Base-by-base conservation (phyloP, 2,113 vertebrate species). In the Paralichthys olivaceus region DNA sequence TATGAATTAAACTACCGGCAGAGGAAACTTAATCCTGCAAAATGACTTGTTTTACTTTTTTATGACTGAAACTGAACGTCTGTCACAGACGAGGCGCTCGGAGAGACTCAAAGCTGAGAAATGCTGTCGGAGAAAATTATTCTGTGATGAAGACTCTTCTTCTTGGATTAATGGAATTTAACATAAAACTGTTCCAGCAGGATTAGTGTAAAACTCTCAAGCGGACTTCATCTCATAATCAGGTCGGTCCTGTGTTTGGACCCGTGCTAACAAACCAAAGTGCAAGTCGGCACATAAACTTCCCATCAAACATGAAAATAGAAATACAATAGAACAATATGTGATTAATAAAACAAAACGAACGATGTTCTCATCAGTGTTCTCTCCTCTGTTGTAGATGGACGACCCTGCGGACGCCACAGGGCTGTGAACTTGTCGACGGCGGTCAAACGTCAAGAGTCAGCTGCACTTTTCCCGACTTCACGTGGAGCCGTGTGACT, bases 351-450 rank as follows among this genome's bases (percentile, higher is more conserved):
- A 13, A 4, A 43, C 40, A 4, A n/a, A 29, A 29, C 28, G 5
- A 5, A 29, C 28, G 34, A 9, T 37, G 7, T 3, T 40, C 37
- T 40, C 11, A 40, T 37, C 9, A 13, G 2, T 63, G 32, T 25
- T 3, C 12, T 63, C 34, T 59, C 23, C 40, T 74, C 22, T 81
- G n/a, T 87, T 90, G 69, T 83, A 92, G 90, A 80, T 86, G 83
- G 69, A 54, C 3, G 66, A 54, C 51, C 65, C 68, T 72, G 77
- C 55, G 29, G 67, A 55, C 68, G 15, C 37, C 15, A 9, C 5
- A 25, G n/a, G 45, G 13, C 64, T 55, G 47, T 72, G 65, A 79
- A 70, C 37, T n/a, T 4, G 47, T 43, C 69, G 74, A 62, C 4
- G 1, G 8, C 3, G 32, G 37, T 51, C 17, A 20, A 25, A 53